A percentile compares a stretch with the other conserved stretches of the same genome.
Evolutionary conservation across 2,113 vertebrate species (phyloP).

Genomic region (Syrrhaptes paradoxus): DNA sequence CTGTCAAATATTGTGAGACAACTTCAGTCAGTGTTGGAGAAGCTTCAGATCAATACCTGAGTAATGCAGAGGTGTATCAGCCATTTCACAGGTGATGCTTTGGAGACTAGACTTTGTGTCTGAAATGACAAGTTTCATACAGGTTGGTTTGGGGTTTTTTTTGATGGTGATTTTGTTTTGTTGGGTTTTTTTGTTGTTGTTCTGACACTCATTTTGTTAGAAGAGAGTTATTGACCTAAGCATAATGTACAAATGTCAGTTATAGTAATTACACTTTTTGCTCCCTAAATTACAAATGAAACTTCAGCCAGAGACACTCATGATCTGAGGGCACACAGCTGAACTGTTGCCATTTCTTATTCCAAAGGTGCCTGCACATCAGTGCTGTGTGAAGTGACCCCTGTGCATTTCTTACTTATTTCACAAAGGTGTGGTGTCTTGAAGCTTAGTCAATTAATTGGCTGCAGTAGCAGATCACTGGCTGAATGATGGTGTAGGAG

Average conservation of each 20-base stretch:
- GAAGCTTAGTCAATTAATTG: neutral
- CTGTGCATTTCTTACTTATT: fast-evolving
- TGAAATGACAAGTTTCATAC: neutral
- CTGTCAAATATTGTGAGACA: neutral
- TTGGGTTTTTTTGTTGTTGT: neutral
- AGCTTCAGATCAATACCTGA: neutral
- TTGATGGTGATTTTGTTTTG: too few relatives aligned
- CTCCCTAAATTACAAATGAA: neutral
- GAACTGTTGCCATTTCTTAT: neutral
- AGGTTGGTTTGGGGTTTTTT: neutral
- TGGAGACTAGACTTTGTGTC: neutral
- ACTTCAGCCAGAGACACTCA: neutral
- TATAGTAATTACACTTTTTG: neutral
- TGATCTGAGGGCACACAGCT: neutral
- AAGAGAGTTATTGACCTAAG: neutral
- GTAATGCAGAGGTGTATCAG: neutral
- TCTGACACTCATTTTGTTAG: neutral
- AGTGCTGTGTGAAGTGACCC: neutral
- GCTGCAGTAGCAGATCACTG: neutral
- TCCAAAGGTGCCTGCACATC: neutral
- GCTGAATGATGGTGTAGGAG: neutral
- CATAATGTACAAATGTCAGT: neutral
- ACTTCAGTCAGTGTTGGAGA: neutral
- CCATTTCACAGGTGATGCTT: neutral
- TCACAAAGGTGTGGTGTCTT: neutral